Evolutionary conservation across 2,797 vertebrate genomes (phyloP), one percentile per base, ranked within the genome.

Genomic region (Periophthalmus magnuspinnatus): DNA sequence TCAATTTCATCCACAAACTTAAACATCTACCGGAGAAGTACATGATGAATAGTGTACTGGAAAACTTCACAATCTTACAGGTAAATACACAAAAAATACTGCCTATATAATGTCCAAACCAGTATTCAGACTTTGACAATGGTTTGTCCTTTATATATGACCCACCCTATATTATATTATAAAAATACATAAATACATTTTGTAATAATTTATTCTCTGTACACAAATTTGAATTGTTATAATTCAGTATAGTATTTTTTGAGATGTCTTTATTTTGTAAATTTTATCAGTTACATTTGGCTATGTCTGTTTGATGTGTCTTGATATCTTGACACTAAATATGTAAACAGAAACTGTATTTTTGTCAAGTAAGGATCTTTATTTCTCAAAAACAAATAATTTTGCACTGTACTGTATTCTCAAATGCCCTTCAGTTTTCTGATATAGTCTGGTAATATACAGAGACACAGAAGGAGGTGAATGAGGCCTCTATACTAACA

Each of bases 21-120:
- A 98, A 95, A 88, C 97, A 97, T 76, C 94, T 98, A 73, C 97
- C 97, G 0, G 97, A 98, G 92, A 98, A 97, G 84, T 97, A 96
- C 78, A 98, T 98, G 97, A 99, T 99, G 97, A 98, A 99, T 92
- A 99, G 97, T 0, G 96, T 99, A 66, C 91, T 98, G 91, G 97
- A 99, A 89, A 99, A 99, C 90, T 99, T 99, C 88, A 98, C 97
- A 69, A 96, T 99, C 83, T 88, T 99, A 79, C 97, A 98, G 96
- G 96, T 97, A 84, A 56, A 16, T 7, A 33, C 24, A 47, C 36
- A 47, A 11, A 21, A n/a, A 5, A 59, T 59, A 17, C 11, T 45
- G 13, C 41, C 38, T 14, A 14, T 16, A 45, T 16, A 45, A 45
- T 11, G 38, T 41, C 38, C 38, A 41, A 14, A 45, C 38, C 38